Conservation (phyloP, 2,888 invertebrate species). For the Protophormia terraenovae region DNA sequence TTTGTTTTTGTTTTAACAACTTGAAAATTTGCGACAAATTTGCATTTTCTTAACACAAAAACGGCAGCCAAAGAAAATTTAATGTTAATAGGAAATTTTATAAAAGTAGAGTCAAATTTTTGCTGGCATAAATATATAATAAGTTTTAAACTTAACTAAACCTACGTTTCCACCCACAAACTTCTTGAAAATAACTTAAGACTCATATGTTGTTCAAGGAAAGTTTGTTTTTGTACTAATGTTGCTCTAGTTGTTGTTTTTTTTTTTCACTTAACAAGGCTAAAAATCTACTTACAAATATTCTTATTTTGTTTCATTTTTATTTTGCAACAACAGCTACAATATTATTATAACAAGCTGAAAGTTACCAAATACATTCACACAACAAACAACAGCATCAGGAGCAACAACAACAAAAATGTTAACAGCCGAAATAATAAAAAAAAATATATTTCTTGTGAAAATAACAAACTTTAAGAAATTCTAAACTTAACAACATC, state of each 20-base stretch:
- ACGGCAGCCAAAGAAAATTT: not conserved
- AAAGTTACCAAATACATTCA: slow-evolving; percentile 25
- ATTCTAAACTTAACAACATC: slow-evolving; percentile 68
- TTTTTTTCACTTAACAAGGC: not conserved
- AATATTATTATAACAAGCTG: slow-evolving; percentile 3
- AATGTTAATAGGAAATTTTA: slow-evolving; percentile 15
- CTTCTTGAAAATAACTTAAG: slow-evolving; percentile 34
- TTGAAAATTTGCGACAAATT: slow-evolving; percentile 64
- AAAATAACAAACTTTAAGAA: slow-evolving; percentile 59
- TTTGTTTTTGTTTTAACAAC: not conserved
- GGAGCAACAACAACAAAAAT: slow-evolving; percentile 10
- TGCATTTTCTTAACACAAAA: slow-evolving; percentile 31
- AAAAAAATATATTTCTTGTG: slow-evolving; percentile 2
- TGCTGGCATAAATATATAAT: slow-evolving; percentile 47
- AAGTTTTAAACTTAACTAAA: slow-evolving; percentile 24
- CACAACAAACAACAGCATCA: slow-evolving; percentile 45
- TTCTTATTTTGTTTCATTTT: slow-evolving; percentile 22
- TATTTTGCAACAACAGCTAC: slow-evolving; percentile 19
- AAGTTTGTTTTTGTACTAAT: slow-evolving; percentile 45
- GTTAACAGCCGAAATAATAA: not conserved
- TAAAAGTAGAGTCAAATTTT: not conserved
- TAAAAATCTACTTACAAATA: slow-evolving; percentile 33
- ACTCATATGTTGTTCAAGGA: slow-evolving; percentile 62
- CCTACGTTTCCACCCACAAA: not conserved
- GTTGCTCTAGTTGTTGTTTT: too few relatives aligned